These are phyloP conservation scores for Zosterops hypoxanthus DNA, from an alignment of 2,113 vertebrate species.

Conservation along the genomic window DNA sequence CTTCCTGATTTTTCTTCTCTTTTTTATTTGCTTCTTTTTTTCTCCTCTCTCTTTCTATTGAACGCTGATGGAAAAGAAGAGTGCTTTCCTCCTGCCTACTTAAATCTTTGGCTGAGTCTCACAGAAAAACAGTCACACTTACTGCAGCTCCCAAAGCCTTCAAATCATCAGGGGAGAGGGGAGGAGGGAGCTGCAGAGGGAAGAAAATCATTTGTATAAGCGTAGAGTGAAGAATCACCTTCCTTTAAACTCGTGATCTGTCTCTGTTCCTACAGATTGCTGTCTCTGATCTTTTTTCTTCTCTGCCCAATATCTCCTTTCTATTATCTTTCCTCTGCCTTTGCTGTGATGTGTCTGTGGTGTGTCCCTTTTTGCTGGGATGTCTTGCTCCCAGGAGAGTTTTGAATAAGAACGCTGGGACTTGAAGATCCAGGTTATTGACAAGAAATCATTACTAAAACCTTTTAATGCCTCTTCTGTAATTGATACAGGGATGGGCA, in stretches of 20 bases:
- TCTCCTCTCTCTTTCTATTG: neutral
- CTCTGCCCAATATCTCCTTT: neutral
- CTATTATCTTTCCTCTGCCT: neutral
- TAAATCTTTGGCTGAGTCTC: neutral
- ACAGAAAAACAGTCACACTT: neutral
- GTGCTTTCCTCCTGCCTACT: conserved; percentile 10
- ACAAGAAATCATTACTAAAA: conserved; percentile 50
- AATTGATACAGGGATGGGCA: neutral
- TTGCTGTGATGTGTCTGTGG: neutral
- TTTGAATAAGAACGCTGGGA: neutral
- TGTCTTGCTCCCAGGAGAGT: neutral
- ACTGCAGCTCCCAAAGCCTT: conserved; percentile 23
- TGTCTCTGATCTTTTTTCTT: neutral
- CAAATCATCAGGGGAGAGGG: neutral
- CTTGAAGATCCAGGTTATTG: neutral
- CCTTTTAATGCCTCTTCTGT: conserved; percentile 38
- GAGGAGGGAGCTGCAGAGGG: neutral
- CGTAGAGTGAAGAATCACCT: conserved; percentile 18
- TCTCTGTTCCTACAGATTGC: conserved; percentile 13
- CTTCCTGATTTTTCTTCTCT: neutral
- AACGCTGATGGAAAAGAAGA: neutral
- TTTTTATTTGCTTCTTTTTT: neutral
- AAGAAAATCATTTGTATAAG: conserved; percentile 30
- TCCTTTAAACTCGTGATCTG: neutral
- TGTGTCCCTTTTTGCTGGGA: neutral